Evolutionary conservation across 1,140 invertebrate species (phyloP), one percentile per base, ranked within the genome.

Genomic region (Bombus confusus): DNA sequence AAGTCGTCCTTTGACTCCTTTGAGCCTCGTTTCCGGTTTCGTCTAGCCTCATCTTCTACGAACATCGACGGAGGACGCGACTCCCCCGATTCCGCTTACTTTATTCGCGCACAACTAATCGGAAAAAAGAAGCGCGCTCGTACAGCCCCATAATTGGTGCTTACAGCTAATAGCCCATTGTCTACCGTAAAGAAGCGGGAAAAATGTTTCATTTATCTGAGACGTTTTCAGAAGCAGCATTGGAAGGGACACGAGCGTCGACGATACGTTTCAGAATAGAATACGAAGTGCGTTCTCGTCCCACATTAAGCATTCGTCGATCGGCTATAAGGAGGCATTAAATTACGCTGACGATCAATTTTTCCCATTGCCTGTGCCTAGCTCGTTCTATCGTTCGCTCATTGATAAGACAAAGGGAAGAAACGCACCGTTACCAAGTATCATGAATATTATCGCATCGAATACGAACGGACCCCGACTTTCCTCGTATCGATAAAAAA

Each of bases 121-220:
- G 34, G 2, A 39, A 31, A 80, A 81, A 80, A 85, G 64, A 76
- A 85, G 83, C 69, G 37, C 71, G 52, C 5, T 72, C 47, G 74
- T 52, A 37, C 62, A 80, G 64, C 59, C 22, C 76, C 72, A 62
- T 85, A 87, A 87, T 87, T 86, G 81, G 83, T 85, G 73, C 77
- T 77, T 68, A 72, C 81, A n/a, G 83, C 83, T 84, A 87, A 85
- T 80, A 87, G 73, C 83, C 86, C 41, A 87, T 87, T 87, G 86
- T 87, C 86, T 80, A 28, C 83, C 52, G 77, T 62, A 74, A 85
- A 85, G 82, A 79, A 79, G 43, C 57, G 81, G 82, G 68, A 66
- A 86, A 79, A 87, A 87, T 64, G 68, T 84, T 84, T 87, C 86
- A 73, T 87, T 84, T 83, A 83, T 86, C 81, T 31, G 41, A n/a